Evolutionary conservation across 2,888 invertebrate species (phyloP).

Genomic region (Polyploca ridens): DNA sequence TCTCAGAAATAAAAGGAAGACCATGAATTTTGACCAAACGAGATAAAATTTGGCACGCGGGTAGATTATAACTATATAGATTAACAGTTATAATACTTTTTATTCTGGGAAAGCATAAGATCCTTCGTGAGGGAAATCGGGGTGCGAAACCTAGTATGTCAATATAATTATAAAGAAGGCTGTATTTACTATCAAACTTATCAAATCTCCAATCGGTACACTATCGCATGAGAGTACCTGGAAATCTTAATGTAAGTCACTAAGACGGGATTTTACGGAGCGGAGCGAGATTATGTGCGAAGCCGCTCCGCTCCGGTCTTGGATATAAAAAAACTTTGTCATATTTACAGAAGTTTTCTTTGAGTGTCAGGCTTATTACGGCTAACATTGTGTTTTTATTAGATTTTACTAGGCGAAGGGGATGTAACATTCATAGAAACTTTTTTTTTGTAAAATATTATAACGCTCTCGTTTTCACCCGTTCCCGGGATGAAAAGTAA

Average conservation of each 20-base stretch:
- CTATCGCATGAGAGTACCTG: background rate
- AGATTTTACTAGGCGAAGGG: background rate
- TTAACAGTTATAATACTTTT: too few species aligned
- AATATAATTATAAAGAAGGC: too few species aligned
- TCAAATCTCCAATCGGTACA: background rate
- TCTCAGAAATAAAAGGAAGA: too few species aligned
- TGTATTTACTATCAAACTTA: background rate
- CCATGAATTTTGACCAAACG: too few species aligned
- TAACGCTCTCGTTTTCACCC: too few species aligned
- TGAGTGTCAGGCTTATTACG: background rate
- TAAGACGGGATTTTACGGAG: background rate
- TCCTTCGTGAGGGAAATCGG: too few species aligned
- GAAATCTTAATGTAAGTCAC: background rate
- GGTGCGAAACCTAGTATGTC: too few species aligned
- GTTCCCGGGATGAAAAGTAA: too few species aligned
- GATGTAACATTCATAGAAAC: background rate
- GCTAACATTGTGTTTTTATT: slow-evolving; percentile 3
- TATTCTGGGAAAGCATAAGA: too few species aligned
- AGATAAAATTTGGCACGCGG: too few species aligned
- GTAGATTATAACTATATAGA: too few species aligned
- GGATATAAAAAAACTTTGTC: slow-evolving; percentile 3
- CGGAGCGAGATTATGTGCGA: background rate
- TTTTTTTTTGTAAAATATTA: background rate
- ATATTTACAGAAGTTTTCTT: background rate
- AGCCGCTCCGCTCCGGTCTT: background rate